Evolutionary conservation across 2,113 vertebrate species (phyloP), one percentile per base, ranked within the genome.

Genomic region (Upupa epops): DNA sequence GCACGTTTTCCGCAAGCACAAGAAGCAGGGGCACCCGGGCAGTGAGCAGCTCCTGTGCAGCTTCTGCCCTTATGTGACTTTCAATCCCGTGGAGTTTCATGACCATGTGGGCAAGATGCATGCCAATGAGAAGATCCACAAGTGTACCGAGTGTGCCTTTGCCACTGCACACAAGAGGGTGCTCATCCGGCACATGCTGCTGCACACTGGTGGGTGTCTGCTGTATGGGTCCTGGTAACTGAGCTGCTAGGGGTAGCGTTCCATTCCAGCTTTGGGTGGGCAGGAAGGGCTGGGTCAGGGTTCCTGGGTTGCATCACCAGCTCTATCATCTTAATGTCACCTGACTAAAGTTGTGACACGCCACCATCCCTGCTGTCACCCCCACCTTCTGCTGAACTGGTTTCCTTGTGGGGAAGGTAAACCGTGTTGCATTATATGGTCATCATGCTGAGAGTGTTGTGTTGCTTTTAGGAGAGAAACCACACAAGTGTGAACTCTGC

Each of bases 61-160:
- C 83, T 99, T 99, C 86, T 99, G 99, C 88, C 93, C 98, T 56
- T 99, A 98, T 0, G 94, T 96, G 79, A 99, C 98, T 1, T 99
- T 99, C 61, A 99, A 99, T 96, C 98, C 99, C 0, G 98, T 99
- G 94, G 98, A 98, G 95, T 99, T 98, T 36, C 97, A 98, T 0
- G 98, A 98, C 94, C 99, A 99, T 0, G 88, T 98, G 7, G 98
- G 98, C 93, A 99, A 98, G 96, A 97, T 99, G 97, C 99, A 99
- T 0, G 99, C 99, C 90, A 98, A 97, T 0, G 99, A 99, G 97
- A 99, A 99, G 97, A 99, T 98, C 84, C 99, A 99, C 73, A 98
- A 97, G 74, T 99, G 99, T 86, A 82, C 97, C 0, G 98, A 99
- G 94, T 99, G 99, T 85, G 96, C 86, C 96, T 99, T 99, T 2